Base-by-base conservation (phyloP, 1,140 invertebrate genomes). In the Sarcophaga bullata region DNA sequence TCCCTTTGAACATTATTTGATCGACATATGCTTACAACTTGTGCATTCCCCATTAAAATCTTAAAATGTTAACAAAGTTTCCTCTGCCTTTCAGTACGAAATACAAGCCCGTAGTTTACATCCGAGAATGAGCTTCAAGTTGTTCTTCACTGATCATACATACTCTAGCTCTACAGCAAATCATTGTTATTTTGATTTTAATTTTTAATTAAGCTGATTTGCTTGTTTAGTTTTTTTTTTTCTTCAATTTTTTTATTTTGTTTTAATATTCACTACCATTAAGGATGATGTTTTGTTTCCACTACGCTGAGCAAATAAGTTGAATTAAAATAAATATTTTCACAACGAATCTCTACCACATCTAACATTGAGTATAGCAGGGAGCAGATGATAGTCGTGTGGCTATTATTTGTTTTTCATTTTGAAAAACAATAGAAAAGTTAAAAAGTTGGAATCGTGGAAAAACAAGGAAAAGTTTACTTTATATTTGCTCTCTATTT, bases 331-430 rank as follows among this genome's bases (percentile, higher is more conserved):
- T n/a, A 58, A 58, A 58, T 58, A 58, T 58, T 58, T 58, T 58
- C n/a, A 7, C 54, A 58, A 58, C 54, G 54, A 15, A 58, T 58
- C 54, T 58, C 13, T 15, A 10, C n/a, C 11, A 58, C 52, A 9
- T 37, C 25, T 15, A 58, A 13, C 54, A 10, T 13, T 54, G 52
- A 4, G 1, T 37, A 37, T 37, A 37, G 25, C 25, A 37, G 25
- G 25, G 25, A 37, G 25, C 25, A 37, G 25, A 37, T 37, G 25
- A 37, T 37, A 58, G 54, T 13, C 54, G 13, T 58, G 15, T 58
- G n/a, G 54, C 52, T 58, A n/a, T n/a, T 58, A 58, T 58, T 58
- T 58, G 54, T n/a, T 58, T 58, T 58, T 58, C 54, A 58, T 58
- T n/a, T 58, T 13, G 15, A 58, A 58, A 58, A 58, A 58, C n/a